Base-by-base conservation (phyloP, 2,113 vertebrate species). In the Garra rufa region DNA sequence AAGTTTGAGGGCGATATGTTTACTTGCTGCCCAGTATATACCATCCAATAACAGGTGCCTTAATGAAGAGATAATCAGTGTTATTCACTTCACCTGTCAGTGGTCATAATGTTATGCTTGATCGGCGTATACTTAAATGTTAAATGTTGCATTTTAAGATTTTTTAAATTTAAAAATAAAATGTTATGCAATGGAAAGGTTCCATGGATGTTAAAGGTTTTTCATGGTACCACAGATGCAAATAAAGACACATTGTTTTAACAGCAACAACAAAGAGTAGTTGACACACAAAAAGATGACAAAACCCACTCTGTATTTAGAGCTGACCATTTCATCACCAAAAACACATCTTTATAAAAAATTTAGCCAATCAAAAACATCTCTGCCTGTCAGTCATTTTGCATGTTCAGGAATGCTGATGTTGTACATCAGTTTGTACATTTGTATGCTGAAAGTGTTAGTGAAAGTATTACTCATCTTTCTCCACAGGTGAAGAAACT, bases 401-500 rank as follows among this genome's bases (percentile, higher is more conserved):
- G 26, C 28, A 30, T 6, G 14, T 30, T 65, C 63, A 65, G 63
- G 28, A 30, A 9, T 8, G 7, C 28, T 65, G 28, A 34, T 19
- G 63, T 19, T 63, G 59, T 34, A 34, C 6, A 67, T 67, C 34
- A 34, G 52, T 34, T 34, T 34, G 34, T 34, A 34, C 34, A 34
- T 2, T n/a, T 57, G 21, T n/a, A 9, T n/a, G 52, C 19, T 57
- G 43, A 28, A 50, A 44, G 28, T 17, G 3, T 67, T 2, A 34
- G 7, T 57, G 43, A 28, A 50, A 44, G 28, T 17, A 1, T 67
- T 2, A 34, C 7, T 44, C 4, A 0, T 76, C 61, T 73, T 48
- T 79, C 3, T 19, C 85, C 88, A 38, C 88, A 97, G 96, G 96
- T 97, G 82, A 96, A 91, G 89, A 97, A 96, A 87, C 84, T 97